Conservation (phyloP, 2,797 vertebrate genomes). For the Hemitrygon akajei region DNA sequence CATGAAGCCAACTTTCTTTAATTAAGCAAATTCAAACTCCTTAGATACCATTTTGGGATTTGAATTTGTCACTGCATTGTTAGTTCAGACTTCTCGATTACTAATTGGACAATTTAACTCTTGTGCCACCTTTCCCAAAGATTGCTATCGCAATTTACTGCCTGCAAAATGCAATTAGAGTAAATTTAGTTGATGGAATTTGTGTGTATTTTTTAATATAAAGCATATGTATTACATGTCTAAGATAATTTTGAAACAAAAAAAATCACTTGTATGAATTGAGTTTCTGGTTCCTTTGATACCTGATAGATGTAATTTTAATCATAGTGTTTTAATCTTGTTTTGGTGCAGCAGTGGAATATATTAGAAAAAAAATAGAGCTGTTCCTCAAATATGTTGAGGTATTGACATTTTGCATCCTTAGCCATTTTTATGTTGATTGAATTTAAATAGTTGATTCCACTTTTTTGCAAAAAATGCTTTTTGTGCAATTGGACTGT, state of each 20-base stretch:
- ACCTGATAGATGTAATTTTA: not conserved
- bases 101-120: no score
- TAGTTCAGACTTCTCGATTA: no score
- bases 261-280: not conserved
- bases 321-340: not conserved
- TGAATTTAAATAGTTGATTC: not conserved
- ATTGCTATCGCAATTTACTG: not conserved
- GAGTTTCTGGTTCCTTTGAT: not conserved
- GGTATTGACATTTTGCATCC: not conserved
- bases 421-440: not conserved
- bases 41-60: no score
- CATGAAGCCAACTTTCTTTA: no score
- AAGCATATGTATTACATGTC: not conserved
- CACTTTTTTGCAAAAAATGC: not conserved
- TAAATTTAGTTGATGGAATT: not conserved
- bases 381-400: not conserved
- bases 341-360: not conserved
- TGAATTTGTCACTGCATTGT: no score
- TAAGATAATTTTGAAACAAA: not conserved
- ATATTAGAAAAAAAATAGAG: not conserved
- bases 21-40: no score
- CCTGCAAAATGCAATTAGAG: not conserved
- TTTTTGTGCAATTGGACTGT: not conserved
- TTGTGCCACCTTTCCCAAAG: no score
- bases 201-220: not conserved